Evolutionary conservation across 2,797 vertebrate species (phyloP).

Genomic region (Paedocypris micromegethes): DNA sequence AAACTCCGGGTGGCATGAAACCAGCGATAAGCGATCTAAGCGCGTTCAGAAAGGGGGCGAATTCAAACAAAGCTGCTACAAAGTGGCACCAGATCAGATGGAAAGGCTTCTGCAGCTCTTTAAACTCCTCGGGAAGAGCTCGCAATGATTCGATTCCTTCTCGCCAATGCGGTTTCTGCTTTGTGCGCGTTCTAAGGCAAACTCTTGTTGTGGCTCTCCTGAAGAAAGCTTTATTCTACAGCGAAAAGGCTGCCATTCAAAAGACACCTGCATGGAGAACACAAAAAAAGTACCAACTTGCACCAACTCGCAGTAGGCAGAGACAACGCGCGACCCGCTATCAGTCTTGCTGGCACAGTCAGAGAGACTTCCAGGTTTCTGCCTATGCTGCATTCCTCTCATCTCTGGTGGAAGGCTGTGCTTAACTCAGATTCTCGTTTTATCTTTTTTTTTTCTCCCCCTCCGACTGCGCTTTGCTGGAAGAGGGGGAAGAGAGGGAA

Average conservation of each 20-base stretch:
- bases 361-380: slow-evolving; percentile 50
- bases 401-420: slow-evolving; percentile 55
- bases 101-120: background rate
- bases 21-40: slow-evolving; percentile 5
- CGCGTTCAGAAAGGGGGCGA: slow-evolving; percentile 11
- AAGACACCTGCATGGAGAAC: slow-evolving; percentile 49
- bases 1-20: slow-evolving; percentile 24
- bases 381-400: slow-evolving; percentile 51
- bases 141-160: slow-evolving; percentile 13
- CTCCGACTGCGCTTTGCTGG: slow-evolving; percentile 48
- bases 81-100: slow-evolving; percentile 9
- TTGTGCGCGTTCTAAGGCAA: slow-evolving; percentile 45
- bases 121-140: background rate
- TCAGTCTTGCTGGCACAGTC: slow-evolving; percentile 48
- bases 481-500: slow-evolving; percentile 24
- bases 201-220: slow-evolving; percentile 47
- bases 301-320: slow-evolving; percentile 50
- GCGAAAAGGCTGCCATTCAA: slow-evolving; percentile 50
- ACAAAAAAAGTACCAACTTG: slow-evolving; percentile 47
- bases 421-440: slow-evolving; percentile 55
- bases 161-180: slow-evolving; percentile 33
- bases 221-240: slow-evolving; percentile 42
- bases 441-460: slow-evolving; percentile 49
- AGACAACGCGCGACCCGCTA: slow-evolving; percentile 50
- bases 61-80: slow-evolving; percentile 21